Conservation (phyloP, 2,797 vertebrate species). For the Spheniscus humboldti region DNA sequence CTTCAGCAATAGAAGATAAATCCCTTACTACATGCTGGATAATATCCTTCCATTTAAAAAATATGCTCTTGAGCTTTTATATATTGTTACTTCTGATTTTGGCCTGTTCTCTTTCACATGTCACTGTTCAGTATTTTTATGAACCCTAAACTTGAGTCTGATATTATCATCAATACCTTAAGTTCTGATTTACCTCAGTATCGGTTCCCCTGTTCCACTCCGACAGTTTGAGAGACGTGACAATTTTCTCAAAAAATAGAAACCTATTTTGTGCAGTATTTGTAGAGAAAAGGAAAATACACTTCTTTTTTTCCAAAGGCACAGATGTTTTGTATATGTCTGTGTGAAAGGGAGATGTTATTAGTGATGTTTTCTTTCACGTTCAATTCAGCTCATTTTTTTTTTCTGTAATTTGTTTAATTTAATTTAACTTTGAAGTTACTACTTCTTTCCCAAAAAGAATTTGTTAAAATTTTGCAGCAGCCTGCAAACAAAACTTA, state of each 20-base stretch:
- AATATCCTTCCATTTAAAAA: background rate
- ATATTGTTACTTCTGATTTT: background rate
- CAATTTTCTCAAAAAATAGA: slow-evolving; percentile 2
- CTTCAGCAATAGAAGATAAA: background rate
- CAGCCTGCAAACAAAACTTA: background rate
- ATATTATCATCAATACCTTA: background rate
- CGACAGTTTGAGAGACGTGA: background rate
- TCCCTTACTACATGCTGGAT: background rate
- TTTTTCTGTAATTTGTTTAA: background rate
- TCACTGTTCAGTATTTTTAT: background rate
- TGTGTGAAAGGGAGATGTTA: background rate
- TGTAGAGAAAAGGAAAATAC: background rate
- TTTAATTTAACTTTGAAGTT: background rate
- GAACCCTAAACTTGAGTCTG: background rate
- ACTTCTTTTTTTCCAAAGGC: background rate
- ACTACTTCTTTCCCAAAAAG: background rate
- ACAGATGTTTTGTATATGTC: background rate
- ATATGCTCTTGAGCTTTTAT: background rate
- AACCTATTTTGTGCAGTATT: background rate
- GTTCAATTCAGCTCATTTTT: background rate
- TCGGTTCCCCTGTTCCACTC: background rate
- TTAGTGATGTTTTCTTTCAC: background rate
- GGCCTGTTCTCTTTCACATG: background rate
- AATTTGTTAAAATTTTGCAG: background rate
- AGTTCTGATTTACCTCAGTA: background rate